A percentile compares a stretch with the other conserved stretches of the same genome.
Evolutionary conservation across 2,888 invertebrate genomes (phyloP).

Genomic region (Unio delphinus): DNA sequence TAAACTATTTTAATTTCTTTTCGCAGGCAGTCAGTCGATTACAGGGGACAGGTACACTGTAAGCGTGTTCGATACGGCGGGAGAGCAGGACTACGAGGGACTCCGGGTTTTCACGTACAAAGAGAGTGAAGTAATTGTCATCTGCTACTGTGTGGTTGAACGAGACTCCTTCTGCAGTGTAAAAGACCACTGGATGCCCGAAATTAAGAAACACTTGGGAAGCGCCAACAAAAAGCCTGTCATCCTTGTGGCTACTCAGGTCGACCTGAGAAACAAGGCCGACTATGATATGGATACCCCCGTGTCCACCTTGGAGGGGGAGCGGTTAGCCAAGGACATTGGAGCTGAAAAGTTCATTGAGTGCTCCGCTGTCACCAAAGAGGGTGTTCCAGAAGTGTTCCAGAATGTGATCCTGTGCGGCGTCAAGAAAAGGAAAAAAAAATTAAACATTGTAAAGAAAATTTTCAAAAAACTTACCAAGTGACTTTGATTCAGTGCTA

Average conservation of each 20-base stretch:
- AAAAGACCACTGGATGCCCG: slow-evolving; percentile 50
- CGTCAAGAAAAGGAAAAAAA: slow-evolving; percentile 46
- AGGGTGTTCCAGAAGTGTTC: slow-evolving; percentile 49
- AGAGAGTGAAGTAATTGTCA: slow-evolving; percentile 52
- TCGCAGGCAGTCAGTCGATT: slow-evolving; percentile 43
- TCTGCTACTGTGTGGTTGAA: slow-evolving; percentile 54
- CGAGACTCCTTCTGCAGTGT: slow-evolving; percentile 49
- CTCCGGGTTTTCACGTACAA: slow-evolving; percentile 53
- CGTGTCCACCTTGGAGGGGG: slow-evolving; percentile 42
- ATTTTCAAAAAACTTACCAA: slow-evolving; percentile 26
- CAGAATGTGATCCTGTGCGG: slow-evolving; percentile 48
- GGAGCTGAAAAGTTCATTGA: slow-evolving; percentile 56
- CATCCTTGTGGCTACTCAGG: slow-evolving; percentile 52
- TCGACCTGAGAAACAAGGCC: slow-evolving; percentile 27
- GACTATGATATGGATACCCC: slow-evolving; percentile 12
- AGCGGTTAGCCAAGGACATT: slow-evolving; percentile 47
- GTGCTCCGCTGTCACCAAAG: slow-evolving; percentile 45
- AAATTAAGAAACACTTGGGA: slow-evolving; percentile 42
- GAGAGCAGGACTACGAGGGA: slow-evolving; percentile 51
- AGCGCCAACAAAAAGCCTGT: slow-evolving; percentile 34
- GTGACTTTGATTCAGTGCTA: too few species aligned
- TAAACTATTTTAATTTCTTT: neutral
- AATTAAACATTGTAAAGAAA: slow-evolving; percentile 35
- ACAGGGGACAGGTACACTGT: slow-evolving; percentile 51
- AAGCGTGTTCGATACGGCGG: slow-evolving; percentile 56